Base-by-base conservation (phyloP, 1,140 invertebrate species). In the Chlorops oryzae region DNA sequence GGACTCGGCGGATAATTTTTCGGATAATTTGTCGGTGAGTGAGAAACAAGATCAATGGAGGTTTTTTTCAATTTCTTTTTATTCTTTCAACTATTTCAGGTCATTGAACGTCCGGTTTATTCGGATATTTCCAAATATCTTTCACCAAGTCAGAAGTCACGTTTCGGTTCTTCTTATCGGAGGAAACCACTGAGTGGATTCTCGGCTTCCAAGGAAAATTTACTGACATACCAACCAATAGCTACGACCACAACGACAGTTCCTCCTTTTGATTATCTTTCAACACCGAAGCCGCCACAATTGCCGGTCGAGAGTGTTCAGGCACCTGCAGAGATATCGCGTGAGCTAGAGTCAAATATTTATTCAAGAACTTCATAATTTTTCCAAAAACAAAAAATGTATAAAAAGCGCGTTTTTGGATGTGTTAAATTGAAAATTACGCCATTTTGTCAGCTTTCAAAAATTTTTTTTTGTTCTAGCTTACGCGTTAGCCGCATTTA, bases 1-100 rank as follows among this genome's bases (percentile, higher is more conserved):
- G 47, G 76, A 79, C 67, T 77, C 78, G 28, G 76, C 74, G 18
- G 77, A 79, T 59, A 77, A 77, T 59, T 74, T 73, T 47, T 76
- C 74, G 3, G 59, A 70, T 46, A 70, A 69, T 51, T 56, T 70
- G 52, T 70, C 66, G 62, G 66, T 67, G 28, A 40, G 55, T 55
- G 35, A 12, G 25, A 18, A 5, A n/a, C n/a, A n/a, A n/a, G n/a
- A n/a, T n/a, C n/a, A n/a, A n/a, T n/a, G n/a, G n/a, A n/a, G n/a
- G n/a, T n/a, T n/a, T n/a, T n/a, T n/a, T n/a, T n/a, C n/a, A n/a
- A n/a, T n/a, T n/a, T n/a, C n/a, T 3, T 20, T 18, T 28, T 46
- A 32, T 35, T 22, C 9, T 21, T 46, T n/a, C 23, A 18, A 34
- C n/a, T 41, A 22, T 13, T 18, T 21, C 23, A 72, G 65, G 59